Base-by-base conservation (phyloP, 2,888 invertebrate genomes). In the Pardosa pseudoannulata region DNA sequence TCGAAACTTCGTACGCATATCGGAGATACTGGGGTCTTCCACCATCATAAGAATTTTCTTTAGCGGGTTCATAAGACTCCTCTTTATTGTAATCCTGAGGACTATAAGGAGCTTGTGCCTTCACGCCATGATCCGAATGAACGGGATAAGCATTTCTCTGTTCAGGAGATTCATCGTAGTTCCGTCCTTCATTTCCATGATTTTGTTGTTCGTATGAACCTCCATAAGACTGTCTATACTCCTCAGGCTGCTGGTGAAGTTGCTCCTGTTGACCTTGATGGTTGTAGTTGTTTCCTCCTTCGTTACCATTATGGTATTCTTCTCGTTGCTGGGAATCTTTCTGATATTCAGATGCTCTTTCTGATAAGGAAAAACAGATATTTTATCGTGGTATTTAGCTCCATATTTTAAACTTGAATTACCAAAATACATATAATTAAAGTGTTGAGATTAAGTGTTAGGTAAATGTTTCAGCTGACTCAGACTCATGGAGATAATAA, bases 261-360 rank as follows among this genome's bases (percentile, higher is more conserved):
- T 29, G 16, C 3, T 39, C 13, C 0, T 62, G 23, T 0, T 70
- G 67, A 28, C 19, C 41, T 19, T 32, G 70, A 19, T 27, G 27
- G 0, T 70, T 36, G 16, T 50, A 23, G 32, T 19, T 36, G 29
- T 19, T 36, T 11, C 67, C 36, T 7, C 31, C 68, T 1, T 9
- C 29, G 6, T 27, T 70, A 1, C 65, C 62, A 29, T 76, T 50
- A 39, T 76, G 72, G 23, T 72, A 56, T 36, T 31, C 41, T 2
- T 46, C 62, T 28, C 31, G n/a, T 62, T 64, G 64, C 0, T 27
- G 23, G 13, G 32, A 29, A 13, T 70, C 56, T 39, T 82, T 81
- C 5, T 67, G 68, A 41, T 80, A 80, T 56, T 80, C 80, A 28
- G 65, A 32, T 6, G 29, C 29, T 39, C 41, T 46, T 0, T 81